Evolutionary conservation across 2,113 vertebrate species (phyloP), one percentile per base, ranked within the genome.

Genomic region (Mormyrus iriodes): DNA sequence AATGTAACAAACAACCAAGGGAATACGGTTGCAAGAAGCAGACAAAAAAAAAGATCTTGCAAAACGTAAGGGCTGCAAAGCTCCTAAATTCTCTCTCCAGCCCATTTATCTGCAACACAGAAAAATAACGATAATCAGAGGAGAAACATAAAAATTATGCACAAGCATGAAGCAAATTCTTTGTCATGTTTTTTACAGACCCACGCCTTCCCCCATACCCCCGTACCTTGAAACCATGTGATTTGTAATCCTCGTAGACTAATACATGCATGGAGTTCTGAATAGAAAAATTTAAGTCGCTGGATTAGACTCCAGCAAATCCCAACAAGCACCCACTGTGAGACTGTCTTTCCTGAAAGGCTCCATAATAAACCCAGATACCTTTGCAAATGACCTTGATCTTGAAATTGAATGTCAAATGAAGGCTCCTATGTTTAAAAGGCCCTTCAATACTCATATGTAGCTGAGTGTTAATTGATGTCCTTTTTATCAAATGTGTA

Each of bases 311-410:
- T 91, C 55, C 86, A 79, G 88, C 83, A 76, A 88, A 48, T 87
- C 79, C 83, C 39, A 31, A 79, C 49, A 49, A 53, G 49, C 19
- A 19, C 53, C 53, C 52, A 87, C 88, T 89, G 61, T 86, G 46
- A 84, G 53, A 73, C 48, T 48, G 44, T 49, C 17, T 53, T 55
- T 84, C 3, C 5, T 89, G 19, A n/a, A 31, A 10, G 12, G 15
- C 52, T 55, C 21, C 19, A 82, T 89, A 85, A 89, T 31, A 44
- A 83, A 42, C 4, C 76, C 88, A 93, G 93, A 94, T 93, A 91
- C 91, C 27, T 61, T 85, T 24, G 15, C 76, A 53, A 35, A 42
- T n/a, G 39, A 83, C 73, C 39, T 84, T 89, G 42, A 58, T 17
- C 48, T 88, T 49, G 7, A 53, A 39, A 83, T 13, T 35, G 13